Evolutionary conservation across 2,888 invertebrate genomes (phyloP).

Genomic region (Lasioglossum leucozonium): DNA sequence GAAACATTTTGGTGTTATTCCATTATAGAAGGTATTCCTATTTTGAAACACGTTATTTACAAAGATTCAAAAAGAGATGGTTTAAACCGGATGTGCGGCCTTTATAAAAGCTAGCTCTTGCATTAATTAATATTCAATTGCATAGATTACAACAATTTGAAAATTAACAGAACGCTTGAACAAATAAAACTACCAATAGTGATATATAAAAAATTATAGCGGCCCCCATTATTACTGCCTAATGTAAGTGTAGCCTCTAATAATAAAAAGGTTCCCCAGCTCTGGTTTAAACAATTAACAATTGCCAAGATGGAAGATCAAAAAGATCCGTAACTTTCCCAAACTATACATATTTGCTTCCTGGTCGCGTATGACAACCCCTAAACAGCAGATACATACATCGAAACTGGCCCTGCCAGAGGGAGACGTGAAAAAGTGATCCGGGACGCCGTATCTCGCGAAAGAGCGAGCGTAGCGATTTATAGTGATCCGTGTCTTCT

Average conservation of each 20-base stretch:
- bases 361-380: neutral
- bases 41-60: neutral
- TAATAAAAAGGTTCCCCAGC: no score
- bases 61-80: neutral
- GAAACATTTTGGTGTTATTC: neutral
- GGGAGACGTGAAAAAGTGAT: neutral
- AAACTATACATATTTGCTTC: neutral
- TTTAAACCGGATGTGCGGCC: no score
- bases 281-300: neutral
- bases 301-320: neutral
- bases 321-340: neutral
- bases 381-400: neutral
- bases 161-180: no score
- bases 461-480: conserved; percentile 18
- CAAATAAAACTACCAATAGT: no score
- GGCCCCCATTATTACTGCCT: no score
- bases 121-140: no score
- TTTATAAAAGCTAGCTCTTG: no score
- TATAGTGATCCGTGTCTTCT: conserved; percentile 12
- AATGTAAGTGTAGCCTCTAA: no score
- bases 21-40: neutral
- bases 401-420: neutral
- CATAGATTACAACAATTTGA: no score
- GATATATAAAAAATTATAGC: no score
- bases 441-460: neutral